Evolutionary conservation across 2,113 vertebrate genomes (phyloP).

Genomic region (Pantherophis guttatus): DNA sequence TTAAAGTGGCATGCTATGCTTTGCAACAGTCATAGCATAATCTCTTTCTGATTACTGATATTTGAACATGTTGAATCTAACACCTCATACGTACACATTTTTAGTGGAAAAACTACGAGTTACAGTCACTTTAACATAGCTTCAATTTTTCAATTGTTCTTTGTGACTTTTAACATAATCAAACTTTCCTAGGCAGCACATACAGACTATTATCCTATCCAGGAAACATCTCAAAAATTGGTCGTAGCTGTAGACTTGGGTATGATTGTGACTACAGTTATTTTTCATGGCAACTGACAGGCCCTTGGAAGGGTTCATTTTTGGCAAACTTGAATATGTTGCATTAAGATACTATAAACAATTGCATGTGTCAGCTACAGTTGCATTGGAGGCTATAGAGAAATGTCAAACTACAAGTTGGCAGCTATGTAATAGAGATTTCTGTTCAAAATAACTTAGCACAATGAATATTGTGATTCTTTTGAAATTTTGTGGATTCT

Average conservation of each 20-base stretch:
- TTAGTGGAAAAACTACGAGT: background rate
- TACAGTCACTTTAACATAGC: background rate
- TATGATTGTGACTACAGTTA: background rate
- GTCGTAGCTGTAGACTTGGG: background rate
- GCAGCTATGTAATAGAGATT: background rate
- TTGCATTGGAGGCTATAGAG: background rate
- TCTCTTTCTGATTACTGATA: background rate
- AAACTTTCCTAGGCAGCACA: background rate
- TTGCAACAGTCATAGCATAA: background rate
- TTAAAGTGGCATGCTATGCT: background rate
- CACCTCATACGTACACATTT: background rate
- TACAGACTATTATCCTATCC: background rate
- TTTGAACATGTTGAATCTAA: background rate
- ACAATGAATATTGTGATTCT: background rate
- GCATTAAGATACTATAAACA: background rate
- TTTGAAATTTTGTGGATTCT: background rate
- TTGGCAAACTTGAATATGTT: constrained; percentile 6
- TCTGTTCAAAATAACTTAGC: background rate
- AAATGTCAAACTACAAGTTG: background rate
- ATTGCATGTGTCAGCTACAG: background rate
- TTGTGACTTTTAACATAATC: background rate
- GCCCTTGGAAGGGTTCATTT: background rate
- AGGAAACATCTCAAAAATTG: background rate
- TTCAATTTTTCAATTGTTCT: background rate
- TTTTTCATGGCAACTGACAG: constrained; percentile 3